These are phyloP conservation scores for Clarias magur DNA, from an alignment of 2,113 vertebrate species.

Conservation along the genomic window DNA sequence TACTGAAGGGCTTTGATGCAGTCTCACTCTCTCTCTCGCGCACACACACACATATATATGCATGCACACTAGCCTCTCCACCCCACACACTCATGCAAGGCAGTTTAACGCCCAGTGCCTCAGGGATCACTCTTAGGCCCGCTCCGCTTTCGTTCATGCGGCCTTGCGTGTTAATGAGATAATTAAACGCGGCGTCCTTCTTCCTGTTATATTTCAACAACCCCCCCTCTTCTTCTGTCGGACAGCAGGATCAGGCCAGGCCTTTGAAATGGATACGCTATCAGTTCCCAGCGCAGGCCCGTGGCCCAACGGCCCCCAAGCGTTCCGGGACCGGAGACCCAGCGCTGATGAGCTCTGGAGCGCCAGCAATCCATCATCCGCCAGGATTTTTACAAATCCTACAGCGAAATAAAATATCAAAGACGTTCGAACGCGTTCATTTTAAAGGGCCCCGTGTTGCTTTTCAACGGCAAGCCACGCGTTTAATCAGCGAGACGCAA, in stretches of 20 bases:
- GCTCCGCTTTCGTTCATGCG: constrained; percentile 41
- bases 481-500: constrained; percentile 46
- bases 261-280: constrained; percentile 71
- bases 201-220: constrained; percentile 73
- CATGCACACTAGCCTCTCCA: constrained; percentile 39
- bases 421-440: constrained; percentile 14
- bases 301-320: constrained; percentile 33
- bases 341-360: constrained; percentile 57
- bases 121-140: constrained; percentile 47
- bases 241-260: constrained; percentile 55
- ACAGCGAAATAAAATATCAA: constrained; percentile 53
- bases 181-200: constrained; percentile 74
- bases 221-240: constrained; percentile 46
- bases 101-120: constrained; percentile 51
- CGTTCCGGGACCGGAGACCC: constrained; percentile 44
- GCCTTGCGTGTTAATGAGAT: constrained; percentile 77
- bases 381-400: constrained; percentile 40
- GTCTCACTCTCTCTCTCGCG: not conserved
- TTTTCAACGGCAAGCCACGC: constrained; percentile 53
- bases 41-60: constrained; percentile 19
- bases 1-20: constrained; percentile 50
- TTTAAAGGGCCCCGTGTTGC: constrained; percentile 54
- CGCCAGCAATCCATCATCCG: constrained; percentile 60
- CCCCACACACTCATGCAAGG: constrained; percentile 24
- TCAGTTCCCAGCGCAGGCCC: constrained; percentile 48